Evolutionary conservation across 2,113 vertebrate genomes (phyloP).

Genomic region (Osmerus eperlanus): DNA sequence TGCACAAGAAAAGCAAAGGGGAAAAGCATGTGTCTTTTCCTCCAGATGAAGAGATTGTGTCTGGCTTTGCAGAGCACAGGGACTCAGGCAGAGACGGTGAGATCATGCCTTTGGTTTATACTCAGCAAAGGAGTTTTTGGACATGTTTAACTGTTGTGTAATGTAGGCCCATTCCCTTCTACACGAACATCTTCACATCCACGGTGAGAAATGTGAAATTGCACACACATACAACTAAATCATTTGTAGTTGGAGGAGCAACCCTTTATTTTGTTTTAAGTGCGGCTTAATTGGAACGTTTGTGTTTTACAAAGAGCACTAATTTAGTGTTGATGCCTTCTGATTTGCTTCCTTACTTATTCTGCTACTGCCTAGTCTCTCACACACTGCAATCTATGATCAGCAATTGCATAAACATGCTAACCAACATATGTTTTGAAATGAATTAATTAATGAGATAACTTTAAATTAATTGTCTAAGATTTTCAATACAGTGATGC

Average conservation of each 20-base stretch:
- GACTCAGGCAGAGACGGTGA: constrained; percentile 52
- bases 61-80: constrained; percentile 62
- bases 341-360: not conserved
- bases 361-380: not conserved
- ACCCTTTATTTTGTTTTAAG: not conserved
- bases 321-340: not conserved
- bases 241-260: too few relatives aligned
- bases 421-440: constrained; percentile 21
- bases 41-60: constrained; percentile 70
- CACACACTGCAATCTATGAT: constrained; percentile 1
- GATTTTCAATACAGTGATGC: constrained; percentile 12
- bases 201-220: not conserved
- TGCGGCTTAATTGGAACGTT: not conserved
- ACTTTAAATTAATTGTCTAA: constrained; percentile 27
- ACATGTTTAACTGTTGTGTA: not conserved
- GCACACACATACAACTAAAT: too few relatives aligned
- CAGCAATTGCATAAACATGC: constrained; percentile 7
- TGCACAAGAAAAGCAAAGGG: constrained; percentile 45
- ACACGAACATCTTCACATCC: not conserved
- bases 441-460: constrained; percentile 24
- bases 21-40: constrained; percentile 72
- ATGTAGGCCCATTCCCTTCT: not conserved
- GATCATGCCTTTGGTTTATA: constrained; percentile 12
- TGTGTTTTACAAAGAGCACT: not conserved
- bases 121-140: not conserved